Percentiles rank a stretch among this genome's conserved stretches.
Evolutionary conservation across 1,140 invertebrate species (phyloP).

Genomic region (Achatina immaculata): DNA sequence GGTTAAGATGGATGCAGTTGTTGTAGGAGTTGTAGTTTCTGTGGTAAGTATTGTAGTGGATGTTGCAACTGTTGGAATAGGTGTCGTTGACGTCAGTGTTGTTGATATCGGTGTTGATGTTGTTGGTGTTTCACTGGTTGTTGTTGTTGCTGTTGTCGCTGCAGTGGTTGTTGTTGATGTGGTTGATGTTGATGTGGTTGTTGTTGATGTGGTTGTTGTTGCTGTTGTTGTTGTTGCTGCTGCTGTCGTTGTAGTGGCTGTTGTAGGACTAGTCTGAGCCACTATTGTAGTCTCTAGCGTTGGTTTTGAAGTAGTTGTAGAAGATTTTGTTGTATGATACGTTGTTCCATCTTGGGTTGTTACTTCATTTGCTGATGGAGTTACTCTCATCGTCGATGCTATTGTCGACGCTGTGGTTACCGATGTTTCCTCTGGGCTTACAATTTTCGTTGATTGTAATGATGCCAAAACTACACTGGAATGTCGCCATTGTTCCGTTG

Average conservation of each 20-base stretch:
- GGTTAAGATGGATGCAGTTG: neutral
- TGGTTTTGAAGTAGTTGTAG: neutral
- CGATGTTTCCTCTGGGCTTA: neutral
- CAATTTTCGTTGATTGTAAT: no score
- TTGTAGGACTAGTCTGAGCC: neutral
- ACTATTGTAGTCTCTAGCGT: neutral
- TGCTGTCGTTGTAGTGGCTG: neutral
- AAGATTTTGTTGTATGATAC: neutral
- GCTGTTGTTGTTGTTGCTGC: neutral
- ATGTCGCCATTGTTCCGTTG: no score
- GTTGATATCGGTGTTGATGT: neutral
- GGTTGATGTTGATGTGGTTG: neutral
- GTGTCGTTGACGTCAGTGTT: neutral
- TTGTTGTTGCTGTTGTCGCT: neutral
- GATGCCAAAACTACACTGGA: no score
- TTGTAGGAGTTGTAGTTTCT: neutral
- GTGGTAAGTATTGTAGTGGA: neutral
- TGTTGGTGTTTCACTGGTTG: neutral
- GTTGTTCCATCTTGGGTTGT: neutral
- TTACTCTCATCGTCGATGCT: no score
- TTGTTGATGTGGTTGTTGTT: constrained; percentile 8
- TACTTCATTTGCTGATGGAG: neutral
- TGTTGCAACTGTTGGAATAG: neutral
- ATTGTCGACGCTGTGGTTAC: neutral
- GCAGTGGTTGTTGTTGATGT: neutral